Evolutionary conservation across 2,888 invertebrate genomes (phyloP), one percentile per base, ranked within the genome.

Genomic region (Fissipunctia ypsillon): DNA sequence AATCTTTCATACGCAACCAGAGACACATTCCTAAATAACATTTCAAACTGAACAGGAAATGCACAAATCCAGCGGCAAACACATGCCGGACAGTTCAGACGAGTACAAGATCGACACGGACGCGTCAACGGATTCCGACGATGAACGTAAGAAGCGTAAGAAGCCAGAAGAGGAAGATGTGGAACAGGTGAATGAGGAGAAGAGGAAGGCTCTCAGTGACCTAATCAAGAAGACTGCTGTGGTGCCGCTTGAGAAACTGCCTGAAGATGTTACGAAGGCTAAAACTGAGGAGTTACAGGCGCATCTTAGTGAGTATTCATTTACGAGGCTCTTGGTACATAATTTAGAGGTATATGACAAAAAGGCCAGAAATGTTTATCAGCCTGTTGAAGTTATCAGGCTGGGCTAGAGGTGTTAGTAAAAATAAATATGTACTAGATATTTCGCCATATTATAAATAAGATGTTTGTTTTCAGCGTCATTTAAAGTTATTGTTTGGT

Each of bases 11-110:
- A 41, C 14, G n/a, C n/a, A 41, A 50, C 22, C 16, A 28, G 22
- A 22, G 22, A 12, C 31, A 43, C 22, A 22, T n/a, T n/a, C 7
- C 3, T 69, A 41, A 52, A n/a, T 14, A 54, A 22, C 10, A 22
- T n/a, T 19, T 10, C 2, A 54, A 54, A 35, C 0, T 38, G 16
- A n/a, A n/a, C 89, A 96, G 96, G 96, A 96, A 86, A 95, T 96
- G 93, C 96, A 96, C 91, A 96, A 96, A 78, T 95, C 96, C 2
- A 95, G 95, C 90, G 96, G 96, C 80, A 96, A 96, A 81, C 96
- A 96, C 91, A 96, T 96, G 96, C 93, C 94, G 64, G 96, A 96
- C 88, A 96, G 95, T 73, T 96, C 96, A 2, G 96, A 96, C 88
- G 96, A 96, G 90, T 96, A 95, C 91, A 94, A 94, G 75, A 88